Conservation (phyloP, 2,888 invertebrate genomes). For the Dioctria rufipes region DNA sequence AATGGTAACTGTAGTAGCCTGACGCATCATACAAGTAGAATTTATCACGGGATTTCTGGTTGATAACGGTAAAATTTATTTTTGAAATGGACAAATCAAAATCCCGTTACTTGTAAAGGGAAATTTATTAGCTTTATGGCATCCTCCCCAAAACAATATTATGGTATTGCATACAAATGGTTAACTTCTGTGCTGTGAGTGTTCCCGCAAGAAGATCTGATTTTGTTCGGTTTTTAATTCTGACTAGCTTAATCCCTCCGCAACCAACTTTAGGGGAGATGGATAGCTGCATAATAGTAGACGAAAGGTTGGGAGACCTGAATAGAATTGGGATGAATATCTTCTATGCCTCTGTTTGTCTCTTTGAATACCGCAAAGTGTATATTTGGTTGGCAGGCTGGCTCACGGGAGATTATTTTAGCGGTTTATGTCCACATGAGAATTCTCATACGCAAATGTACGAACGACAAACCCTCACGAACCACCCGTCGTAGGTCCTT, state of each 20-base stretch:
- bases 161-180: neutral
- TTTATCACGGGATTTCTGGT: slow-evolving; percentile 35
- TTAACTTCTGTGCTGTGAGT: neutral
- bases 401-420: slow-evolving; percentile 43
- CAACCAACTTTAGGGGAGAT: neutral
- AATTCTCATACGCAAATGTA: slow-evolving; percentile 42
- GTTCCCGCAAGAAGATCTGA: slow-evolving; percentile 6
- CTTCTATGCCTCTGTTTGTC: slow-evolving; percentile 35
- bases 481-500: slow-evolving; percentile 18
- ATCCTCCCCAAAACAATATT: neutral
- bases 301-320: no score
- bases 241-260: slow-evolving; percentile 22
- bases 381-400: slow-evolving; percentile 39
- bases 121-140: slow-evolving; percentile 41
- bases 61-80: slow-evolving; percentile 52
- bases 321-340: neutral
- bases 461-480: slow-evolving; percentile 1
- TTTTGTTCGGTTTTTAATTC: slow-evolving; percentile 40
- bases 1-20: neutral
- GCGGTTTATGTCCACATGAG: slow-evolving; percentile 46
- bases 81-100: slow-evolving; percentile 54
- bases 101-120: slow-evolving; percentile 41
- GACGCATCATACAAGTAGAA: slow-evolving; percentile 4
- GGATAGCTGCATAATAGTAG: no score
- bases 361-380: slow-evolving; percentile 42